phyloP scores from a whole-genome alignment of 2,113 vertebrate species.

The Grammomys surdaster region DNA sequence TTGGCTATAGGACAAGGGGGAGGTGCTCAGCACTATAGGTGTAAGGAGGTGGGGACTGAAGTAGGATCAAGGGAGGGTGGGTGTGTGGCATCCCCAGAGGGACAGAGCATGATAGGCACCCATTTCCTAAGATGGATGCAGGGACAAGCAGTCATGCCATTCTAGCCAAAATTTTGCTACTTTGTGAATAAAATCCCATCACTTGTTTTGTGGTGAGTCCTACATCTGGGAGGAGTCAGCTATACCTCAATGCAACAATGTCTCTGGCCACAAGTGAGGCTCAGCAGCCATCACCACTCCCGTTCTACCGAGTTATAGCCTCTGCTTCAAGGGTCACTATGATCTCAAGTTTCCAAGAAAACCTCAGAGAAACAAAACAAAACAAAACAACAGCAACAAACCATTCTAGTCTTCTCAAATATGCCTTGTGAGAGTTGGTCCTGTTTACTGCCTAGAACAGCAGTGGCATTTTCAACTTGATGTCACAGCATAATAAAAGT shows the following conservation, averaged over 20 bases:
- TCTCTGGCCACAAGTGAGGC: not conserved
- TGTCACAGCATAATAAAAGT: not conserved
- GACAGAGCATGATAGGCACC: not conserved
- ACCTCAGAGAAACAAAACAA: not conserved
- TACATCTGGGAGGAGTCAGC: not conserved
- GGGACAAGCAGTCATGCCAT: not conserved
- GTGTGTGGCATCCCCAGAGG: not conserved
- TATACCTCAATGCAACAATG: not conserved
- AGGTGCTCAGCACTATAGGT: not conserved
- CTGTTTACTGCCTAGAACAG: not conserved
- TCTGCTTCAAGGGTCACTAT: not conserved
- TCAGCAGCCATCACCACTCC: not conserved
- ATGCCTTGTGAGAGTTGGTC: not conserved
- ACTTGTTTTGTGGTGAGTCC: not conserved
- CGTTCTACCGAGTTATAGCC: not conserved
- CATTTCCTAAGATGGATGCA: not conserved
- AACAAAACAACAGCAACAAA: not conserved
- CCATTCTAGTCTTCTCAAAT: not conserved
- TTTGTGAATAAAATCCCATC: not conserved
- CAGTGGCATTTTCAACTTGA: conserved; percentile 58
- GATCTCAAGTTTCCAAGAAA: not conserved
- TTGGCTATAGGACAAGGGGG: not conserved
- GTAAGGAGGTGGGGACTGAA: not conserved
- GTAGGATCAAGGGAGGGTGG: not conserved
- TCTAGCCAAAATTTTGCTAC: not conserved